A percentile compares a stretch with the other conserved stretches of the same genome.
These are phyloP conservation scores for Danio jaintianensis DNA, from an alignment of 2,797 vertebrate genomes.

Conservation along the genomic window DNA sequence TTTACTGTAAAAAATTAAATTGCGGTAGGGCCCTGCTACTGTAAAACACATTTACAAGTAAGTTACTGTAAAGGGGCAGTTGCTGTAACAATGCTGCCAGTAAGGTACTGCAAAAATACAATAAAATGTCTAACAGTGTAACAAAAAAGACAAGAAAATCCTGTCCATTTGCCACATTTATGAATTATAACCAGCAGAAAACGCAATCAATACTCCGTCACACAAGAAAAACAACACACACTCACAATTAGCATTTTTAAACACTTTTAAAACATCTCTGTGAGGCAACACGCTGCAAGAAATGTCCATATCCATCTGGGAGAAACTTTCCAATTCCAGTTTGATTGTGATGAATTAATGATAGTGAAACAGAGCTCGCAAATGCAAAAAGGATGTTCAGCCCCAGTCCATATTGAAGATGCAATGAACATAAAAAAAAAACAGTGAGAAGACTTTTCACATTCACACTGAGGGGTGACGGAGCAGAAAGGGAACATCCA, in stretches of 20 bases:
- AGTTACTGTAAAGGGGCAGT: no score
- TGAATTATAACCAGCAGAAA: no score
- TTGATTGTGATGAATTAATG: conserved; percentile 20
- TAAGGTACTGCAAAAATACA: no score
- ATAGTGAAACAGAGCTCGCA: conserved; percentile 20
- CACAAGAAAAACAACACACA: not conserved
- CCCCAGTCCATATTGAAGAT: not conserved
- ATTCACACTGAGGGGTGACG: no score
- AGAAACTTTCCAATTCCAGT: conserved; percentile 8
- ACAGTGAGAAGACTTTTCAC: not conserved
- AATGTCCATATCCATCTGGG: not conserved
- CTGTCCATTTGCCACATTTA: no score
- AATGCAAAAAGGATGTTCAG: conserved; percentile 31
- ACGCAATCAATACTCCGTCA: no score
- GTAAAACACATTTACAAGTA: no score
- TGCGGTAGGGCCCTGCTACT: no score
- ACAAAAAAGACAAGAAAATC: no score
- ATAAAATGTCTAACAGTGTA: no score
- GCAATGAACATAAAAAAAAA: not conserved
- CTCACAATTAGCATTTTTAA: not conserved
- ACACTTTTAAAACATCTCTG: not conserved
- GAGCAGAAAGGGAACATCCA: not conserved
- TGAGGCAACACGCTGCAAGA: conserved; percentile 13
- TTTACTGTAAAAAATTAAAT: no score
- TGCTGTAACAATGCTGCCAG: no score